phyloP scores from a whole-genome alignment of 1,140 invertebrate species.

The Drosophila persimilis region DNA sequence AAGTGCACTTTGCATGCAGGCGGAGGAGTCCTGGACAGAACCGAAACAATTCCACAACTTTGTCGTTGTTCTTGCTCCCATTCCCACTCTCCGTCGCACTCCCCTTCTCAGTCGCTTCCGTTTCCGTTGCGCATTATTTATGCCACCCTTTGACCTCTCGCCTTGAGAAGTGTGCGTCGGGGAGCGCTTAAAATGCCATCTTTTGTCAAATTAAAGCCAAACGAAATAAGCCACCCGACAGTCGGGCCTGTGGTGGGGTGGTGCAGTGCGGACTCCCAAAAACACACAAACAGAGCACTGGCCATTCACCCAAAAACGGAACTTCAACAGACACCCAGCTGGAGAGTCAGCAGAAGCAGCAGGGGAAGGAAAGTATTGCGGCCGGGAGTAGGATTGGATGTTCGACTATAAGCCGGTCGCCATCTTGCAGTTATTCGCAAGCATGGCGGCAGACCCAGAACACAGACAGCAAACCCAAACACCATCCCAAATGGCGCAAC shows the following conservation, averaged over 20 bases:
- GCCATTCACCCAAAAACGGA: constrained; percentile 56
- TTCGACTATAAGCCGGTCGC: constrained; percentile 50
- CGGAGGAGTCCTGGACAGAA: constrained; percentile 17
- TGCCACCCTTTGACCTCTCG: constrained; percentile 62
- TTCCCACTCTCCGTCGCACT: too few relatives aligned
- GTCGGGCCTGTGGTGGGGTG: too few relatives aligned
- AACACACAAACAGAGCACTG: constrained; percentile 6
- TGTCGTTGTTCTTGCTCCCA: constrained; percentile 15
- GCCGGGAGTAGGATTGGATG: constrained; percentile 33
- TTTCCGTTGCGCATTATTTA: constrained; percentile 53
- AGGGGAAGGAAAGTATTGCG: constrained; percentile 57
- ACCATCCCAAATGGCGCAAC: constrained; percentile 43
- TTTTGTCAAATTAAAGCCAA: constrained; percentile 73
- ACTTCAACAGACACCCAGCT: constrained; percentile 52
- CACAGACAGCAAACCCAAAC: constrained; percentile 8
- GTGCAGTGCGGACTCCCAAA: too few relatives aligned
- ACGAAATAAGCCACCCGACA: constrained; percentile 47
- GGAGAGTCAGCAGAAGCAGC: constrained; percentile 7
- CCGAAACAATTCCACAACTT: constrained; percentile 29
- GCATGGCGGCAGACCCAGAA: constrained; percentile 54
- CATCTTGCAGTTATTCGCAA: constrained; percentile 71
- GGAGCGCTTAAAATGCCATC: constrained; percentile 53
- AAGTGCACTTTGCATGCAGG: constrained; percentile 61
- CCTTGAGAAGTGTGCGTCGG: constrained; percentile 32
- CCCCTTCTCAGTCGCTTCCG: background rate